Evolutionary conservation across 2,113 vertebrate species (phyloP).

Genomic region (Carlito syrichta): DNA sequence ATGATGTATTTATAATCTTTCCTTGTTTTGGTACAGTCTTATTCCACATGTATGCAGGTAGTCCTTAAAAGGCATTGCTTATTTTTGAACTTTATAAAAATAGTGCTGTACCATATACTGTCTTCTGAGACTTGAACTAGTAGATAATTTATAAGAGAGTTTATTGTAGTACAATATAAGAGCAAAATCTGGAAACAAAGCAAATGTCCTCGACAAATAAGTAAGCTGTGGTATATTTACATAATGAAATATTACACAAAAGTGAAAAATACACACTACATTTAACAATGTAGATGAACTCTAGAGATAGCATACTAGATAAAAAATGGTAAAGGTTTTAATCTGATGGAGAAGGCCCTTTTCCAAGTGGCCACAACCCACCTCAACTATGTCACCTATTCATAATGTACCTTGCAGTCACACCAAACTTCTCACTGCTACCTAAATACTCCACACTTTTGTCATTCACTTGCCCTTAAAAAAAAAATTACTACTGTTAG

Average conservation of each 20-base stretch:
- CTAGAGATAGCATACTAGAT: not conserved
- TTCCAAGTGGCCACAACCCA: not conserved
- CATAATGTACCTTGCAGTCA: not conserved
- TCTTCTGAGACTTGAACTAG: not conserved
- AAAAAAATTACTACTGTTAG: too few species aligned
- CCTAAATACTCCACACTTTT: not conserved
- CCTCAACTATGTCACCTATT: not conserved
- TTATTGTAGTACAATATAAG: not conserved
- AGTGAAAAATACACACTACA: not conserved
- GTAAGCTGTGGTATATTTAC: not conserved
- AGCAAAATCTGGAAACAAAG: not conserved
- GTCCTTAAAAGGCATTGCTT: not conserved
- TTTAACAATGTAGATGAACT: not conserved
- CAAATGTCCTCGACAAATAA: not conserved
- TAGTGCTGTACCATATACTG: not conserved
- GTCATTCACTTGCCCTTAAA: not conserved
- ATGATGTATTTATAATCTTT: not conserved
- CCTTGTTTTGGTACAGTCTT: not conserved
- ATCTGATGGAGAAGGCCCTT: not conserved
- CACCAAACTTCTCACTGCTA: not conserved
- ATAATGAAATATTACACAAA: not conserved
- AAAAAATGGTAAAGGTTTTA: not conserved
- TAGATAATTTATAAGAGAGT: not conserved
- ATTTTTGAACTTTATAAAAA: constrained; percentile 5
- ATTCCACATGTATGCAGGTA: not conserved